phyloP scores from a whole-genome alignment of 2,797 vertebrate species.

The Cuniculus paca region DNA sequence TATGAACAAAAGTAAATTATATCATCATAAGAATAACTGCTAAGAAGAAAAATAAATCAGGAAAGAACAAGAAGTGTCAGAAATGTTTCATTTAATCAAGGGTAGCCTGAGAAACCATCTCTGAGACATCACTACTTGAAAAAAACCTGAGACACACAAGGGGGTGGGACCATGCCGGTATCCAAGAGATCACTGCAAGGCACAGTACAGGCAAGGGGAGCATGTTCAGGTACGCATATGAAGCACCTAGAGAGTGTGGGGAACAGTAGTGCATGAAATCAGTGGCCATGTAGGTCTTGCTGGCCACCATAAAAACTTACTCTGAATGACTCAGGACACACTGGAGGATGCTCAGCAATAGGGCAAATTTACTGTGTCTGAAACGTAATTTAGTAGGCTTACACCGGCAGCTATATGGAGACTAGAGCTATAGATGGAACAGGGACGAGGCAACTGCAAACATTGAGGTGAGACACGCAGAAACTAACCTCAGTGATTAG shows the following conservation, averaged over 20 bases:
- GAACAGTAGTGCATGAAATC: no score
- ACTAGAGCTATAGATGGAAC: background rate
- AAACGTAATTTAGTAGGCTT: background rate
- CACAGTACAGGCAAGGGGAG: no score
- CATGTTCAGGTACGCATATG: no score
- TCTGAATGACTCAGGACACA: background rate
- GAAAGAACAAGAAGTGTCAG: background rate
- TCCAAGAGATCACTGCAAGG: background rate
- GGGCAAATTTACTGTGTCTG: background rate
- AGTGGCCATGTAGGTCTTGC: fast-evolving
- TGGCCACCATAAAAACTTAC: background rate
- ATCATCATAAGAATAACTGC: background rate
- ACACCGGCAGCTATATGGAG: background rate
- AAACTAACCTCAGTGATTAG: background rate
- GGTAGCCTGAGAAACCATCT: background rate
- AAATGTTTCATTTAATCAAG: background rate
- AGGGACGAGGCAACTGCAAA: background rate
- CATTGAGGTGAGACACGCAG: background rate
- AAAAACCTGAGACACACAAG: background rate
- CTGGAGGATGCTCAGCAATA: background rate
- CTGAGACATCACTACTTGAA: background rate
- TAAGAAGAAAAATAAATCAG: constrained; percentile 19
- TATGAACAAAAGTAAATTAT: constrained; percentile 30
- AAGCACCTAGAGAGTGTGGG: background rate
- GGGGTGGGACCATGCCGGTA: fast-evolving